A percentile compares a stretch with the other conserved stretches of the same genome.
These are phyloP conservation scores for Kryptolebias ocellatus DNA, from an alignment of 2,797 vertebrate species.

Conservation along the genomic window DNA sequence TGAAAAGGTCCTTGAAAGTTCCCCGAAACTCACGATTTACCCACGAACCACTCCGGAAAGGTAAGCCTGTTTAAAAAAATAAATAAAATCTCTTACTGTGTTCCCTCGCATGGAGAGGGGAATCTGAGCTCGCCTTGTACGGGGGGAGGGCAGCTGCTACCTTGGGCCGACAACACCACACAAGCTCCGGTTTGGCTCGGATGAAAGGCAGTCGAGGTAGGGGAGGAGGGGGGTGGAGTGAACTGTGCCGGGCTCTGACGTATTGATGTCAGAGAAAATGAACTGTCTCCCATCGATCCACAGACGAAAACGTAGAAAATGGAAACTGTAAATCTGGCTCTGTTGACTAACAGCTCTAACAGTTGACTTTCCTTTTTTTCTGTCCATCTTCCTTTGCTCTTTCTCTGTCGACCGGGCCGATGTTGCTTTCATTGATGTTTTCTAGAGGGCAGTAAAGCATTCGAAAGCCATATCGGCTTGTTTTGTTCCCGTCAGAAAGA, in stretches of 20 bases:
- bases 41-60: slow-evolving; percentile 53
- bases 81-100: neutral
- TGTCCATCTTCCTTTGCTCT: slow-evolving; percentile 31
- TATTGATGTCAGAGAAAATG: slow-evolving; percentile 83
- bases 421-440: slow-evolving; percentile 76
- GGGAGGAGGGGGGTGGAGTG: slow-evolving; percentile 13
- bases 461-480: slow-evolving; percentile 70
- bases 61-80: slow-evolving; percentile 3
- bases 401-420: slow-evolving; percentile 73
- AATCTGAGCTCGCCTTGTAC: too few species aligned
- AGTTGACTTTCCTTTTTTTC: slow-evolving; percentile 62
- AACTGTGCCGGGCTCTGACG: slow-evolving; percentile 59
- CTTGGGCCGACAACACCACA: too few species aligned
- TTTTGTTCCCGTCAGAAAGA: slow-evolving; percentile 74
- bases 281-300: slow-evolving; percentile 79
- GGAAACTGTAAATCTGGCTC: slow-evolving; percentile 80
- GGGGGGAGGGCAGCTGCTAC: too few species aligned
- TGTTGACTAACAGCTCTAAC: slow-evolving; percentile 80
- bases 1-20: slow-evolving; percentile 61
- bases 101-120: neutral
- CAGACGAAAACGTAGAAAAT: slow-evolving; percentile 79
- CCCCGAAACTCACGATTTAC: slow-evolving; percentile 47
- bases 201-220: slow-evolving; percentile 69
- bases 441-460: slow-evolving; percentile 79
- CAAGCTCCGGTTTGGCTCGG: slow-evolving; percentile 59